These are phyloP conservation scores for Conchocele bisecta DNA, from an alignment of 2,888 invertebrate genomes.

Conservation along the genomic window DNA sequence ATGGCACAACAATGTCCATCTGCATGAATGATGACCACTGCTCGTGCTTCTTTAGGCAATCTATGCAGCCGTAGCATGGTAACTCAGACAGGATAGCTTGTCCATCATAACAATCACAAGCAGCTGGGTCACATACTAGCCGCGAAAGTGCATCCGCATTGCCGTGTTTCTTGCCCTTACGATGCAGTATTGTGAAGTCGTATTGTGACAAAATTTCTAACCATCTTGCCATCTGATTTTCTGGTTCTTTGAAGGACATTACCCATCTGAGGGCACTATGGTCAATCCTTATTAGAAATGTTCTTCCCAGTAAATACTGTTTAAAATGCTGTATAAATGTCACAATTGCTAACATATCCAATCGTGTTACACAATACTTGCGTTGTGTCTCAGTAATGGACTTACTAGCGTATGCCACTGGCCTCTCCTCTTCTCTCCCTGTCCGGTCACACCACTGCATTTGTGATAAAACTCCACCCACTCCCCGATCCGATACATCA, in stretches of 20 bases:
- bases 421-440: conserved; percentile 34
- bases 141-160: conserved; percentile 37
- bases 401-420: conserved; percentile 43
- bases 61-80: conserved; percentile 38
- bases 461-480: conserved; percentile 46
- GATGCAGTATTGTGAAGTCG: conserved; percentile 41
- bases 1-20: conserved; percentile 25
- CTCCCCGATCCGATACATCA: conserved; percentile 27
- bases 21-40: conserved; percentile 36
- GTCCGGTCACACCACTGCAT: conserved; percentile 27
- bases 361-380: not conserved
- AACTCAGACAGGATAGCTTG: conserved; percentile 20
- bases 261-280: conserved; percentile 58
- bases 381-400: conserved; percentile 16
- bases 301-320: conserved; percentile 36
- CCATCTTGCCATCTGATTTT: conserved; percentile 49
- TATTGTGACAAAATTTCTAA: conserved; percentile 49
- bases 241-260: conserved; percentile 44
- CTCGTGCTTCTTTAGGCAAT: conserved; percentile 30
- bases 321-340: conserved; percentile 54
- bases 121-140: conserved; percentile 29
- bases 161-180: conserved; percentile 32
- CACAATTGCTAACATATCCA: conserved; percentile 55
- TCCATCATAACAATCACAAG: conserved; percentile 39
- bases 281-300: conserved; percentile 44